A percentile compares a stretch with the other conserved stretches of the same genome.
These are phyloP conservation scores for Cisticola juncidis DNA, from an alignment of 2,113 vertebrate species.

Conservation along the genomic window DNA sequence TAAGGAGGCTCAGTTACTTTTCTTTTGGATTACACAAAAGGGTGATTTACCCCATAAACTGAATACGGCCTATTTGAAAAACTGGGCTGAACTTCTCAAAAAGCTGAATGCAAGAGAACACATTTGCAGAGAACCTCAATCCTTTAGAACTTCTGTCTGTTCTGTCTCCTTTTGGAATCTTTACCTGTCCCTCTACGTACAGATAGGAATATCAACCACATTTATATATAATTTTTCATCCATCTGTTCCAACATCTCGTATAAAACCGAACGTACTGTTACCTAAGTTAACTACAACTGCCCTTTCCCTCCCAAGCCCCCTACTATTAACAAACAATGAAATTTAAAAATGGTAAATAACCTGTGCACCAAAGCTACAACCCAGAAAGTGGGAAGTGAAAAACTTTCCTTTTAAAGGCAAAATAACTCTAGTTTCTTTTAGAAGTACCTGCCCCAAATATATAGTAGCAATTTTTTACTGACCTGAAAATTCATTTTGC, in stretches of 20 bases:
- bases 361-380: not conserved
- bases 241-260: not conserved
- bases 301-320: not conserved
- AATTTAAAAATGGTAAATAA: not conserved
- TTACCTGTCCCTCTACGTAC: not conserved
- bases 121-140: not conserved
- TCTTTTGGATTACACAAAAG: not conserved
- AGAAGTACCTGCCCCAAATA: not conserved
- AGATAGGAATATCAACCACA: not conserved
- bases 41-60: not conserved
- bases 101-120: not conserved
- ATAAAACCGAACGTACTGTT: not conserved
- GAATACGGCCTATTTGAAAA: accelerated
- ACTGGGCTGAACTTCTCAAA: not conserved
- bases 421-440: not conserved
- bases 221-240: not conserved
- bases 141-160: not conserved
- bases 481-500: not conserved
- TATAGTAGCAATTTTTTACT: not conserved
- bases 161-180: too few species aligned
- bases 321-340: not conserved
- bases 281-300: not conserved
- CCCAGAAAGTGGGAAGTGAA: not conserved
- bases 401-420: not conserved
- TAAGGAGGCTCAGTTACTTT: not conserved